Evolutionary conservation across 2,888 invertebrate genomes (phyloP), one percentile per base, ranked within the genome.

Genomic region (Microctonus brassicae): DNA sequence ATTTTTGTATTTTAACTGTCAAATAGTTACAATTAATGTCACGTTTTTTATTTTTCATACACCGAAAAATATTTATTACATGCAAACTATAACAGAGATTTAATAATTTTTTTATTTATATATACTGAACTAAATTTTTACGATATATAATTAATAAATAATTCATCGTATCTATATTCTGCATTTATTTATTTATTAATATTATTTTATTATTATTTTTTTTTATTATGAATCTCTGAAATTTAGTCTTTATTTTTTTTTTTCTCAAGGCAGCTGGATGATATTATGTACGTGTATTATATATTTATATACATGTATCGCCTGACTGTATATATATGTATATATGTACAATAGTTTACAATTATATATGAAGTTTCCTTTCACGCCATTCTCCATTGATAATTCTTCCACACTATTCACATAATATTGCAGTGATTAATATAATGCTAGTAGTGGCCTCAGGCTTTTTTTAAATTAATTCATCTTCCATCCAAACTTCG

Each of bases 401-500:
- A n/a, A n/a, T n/a, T n/a, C 55, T 65, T 75, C 62, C 61, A 58
- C 57, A 36, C 63, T 69, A 73, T 73, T 73, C 68, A 65, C 52
- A 39, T 39, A 39, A 13, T 39, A 5, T 13, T n/a, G n/a, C 39
- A n/a, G n/a, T 39, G 13, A 39, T 39, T 5, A 3, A 39, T 39
- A n/a, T 39, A 4, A n/a, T 39, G n/a, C n/a, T 39, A n/a, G 73
- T 24, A 24, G 36, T 13, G 36, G n/a, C 66, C 24, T 11, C 17
- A n/a, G 29, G 57, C n/a, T 26, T 52, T 60, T 72, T 24, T 53
- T 62, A 33, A 55, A 70, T 71, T 52, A 64, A 73, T 68, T 73
- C 72, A 63, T 63, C 39, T 47, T 47, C 75, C 64, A 69, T 74
- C 71, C 66, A 74, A 73, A 70, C 65, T 53, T 62, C 62, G 47